Evolutionary conservation across 2,888 invertebrate species (phyloP), one percentile per base, ranked within the genome.

Genomic region (Clostera curtula): DNA sequence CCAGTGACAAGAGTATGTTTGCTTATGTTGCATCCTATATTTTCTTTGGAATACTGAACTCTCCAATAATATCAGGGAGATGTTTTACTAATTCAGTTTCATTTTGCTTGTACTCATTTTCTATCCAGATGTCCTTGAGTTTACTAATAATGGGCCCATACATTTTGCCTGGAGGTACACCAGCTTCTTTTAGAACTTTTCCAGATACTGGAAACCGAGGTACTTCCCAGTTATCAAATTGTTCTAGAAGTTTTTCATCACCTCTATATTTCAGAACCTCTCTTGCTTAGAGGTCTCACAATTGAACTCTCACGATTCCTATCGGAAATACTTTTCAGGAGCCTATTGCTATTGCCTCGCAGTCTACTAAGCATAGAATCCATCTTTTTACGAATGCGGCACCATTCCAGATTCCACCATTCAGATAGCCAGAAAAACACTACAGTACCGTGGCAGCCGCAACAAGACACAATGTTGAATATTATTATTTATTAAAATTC

Each of bases 181-280:
- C 87, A 31, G 85, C 73, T 17, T 87, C 79, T 49, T 86, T 88
- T 1, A 97, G 64, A 43, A 87, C 80, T 52, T 87, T 83, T 0
- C 98, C 98, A 50, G 73, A 89, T 1, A 98, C 66, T 2, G 97
- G 97, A 67, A 97, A 95, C 35, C 71, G 85, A 0, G 96, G 96
- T 22, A 89, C 69, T 33, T 85, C 63, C 96, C 96, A 97, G 1
- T 85, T 71, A 30, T 86, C 76, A 36, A 97, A 89, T 38, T 90
- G 77, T 22, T 88, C 61, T 27, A 90, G 62, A 1, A 91, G 60
- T 2, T 87, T 80, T 19, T 83, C 68, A 30, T 90, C 87, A 9
- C 91, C 90, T 57, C 83, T 85, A 61, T 96, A 97, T 63, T 92
- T 96, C 1, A 97, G 65, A 2, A 96, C 72, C 80, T 98, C 94